phyloP scores from a whole-genome alignment of 2,888 invertebrate genomes.

The Tetragnatha montana region DNA sequence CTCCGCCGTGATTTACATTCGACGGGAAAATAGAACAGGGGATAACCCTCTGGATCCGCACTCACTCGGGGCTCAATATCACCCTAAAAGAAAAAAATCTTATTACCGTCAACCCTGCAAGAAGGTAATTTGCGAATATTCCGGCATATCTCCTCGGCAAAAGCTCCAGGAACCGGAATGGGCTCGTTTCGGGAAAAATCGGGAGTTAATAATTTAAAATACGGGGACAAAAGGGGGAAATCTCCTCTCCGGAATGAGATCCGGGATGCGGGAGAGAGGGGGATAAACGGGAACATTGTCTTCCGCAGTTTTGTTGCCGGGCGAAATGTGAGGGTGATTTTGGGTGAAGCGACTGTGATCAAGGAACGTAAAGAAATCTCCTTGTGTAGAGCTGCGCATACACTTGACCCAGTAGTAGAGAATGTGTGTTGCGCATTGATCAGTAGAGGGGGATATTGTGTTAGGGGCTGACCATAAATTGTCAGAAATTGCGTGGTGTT shows the following conservation, averaged over 20 bases:
- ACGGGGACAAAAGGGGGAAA: neutral
- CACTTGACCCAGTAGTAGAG: too few species aligned
- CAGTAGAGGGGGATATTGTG: too few species aligned
- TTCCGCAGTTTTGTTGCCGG: neutral
- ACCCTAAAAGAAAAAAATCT: neutral
- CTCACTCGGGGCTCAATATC: neutral
- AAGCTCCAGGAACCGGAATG: constrained; percentile 5
- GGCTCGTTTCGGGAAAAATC: constrained; percentile 20
- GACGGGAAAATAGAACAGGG: too few species aligned
- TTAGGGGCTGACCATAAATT: too few species aligned
- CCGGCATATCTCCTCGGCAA: neutral
- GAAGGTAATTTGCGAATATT: constrained; percentile 16
- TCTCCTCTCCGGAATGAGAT: neutral
- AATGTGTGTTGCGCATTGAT: too few species aligned
- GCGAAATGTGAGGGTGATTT: neutral
- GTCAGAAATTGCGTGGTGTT: too few species aligned
- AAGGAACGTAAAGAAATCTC: too few species aligned
- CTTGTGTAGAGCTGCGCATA: too few species aligned
- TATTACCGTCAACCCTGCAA: neutral
- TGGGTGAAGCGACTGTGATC: neutral
- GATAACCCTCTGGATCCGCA: too few species aligned
- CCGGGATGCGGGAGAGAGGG: neutral
- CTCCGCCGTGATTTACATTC: too few species aligned
- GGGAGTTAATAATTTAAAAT: constrained; percentile 55
- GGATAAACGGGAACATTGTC: neutral